Base-by-base conservation (phyloP, 2,113 vertebrate genomes). In the Lethenteron reissneri region DNA sequence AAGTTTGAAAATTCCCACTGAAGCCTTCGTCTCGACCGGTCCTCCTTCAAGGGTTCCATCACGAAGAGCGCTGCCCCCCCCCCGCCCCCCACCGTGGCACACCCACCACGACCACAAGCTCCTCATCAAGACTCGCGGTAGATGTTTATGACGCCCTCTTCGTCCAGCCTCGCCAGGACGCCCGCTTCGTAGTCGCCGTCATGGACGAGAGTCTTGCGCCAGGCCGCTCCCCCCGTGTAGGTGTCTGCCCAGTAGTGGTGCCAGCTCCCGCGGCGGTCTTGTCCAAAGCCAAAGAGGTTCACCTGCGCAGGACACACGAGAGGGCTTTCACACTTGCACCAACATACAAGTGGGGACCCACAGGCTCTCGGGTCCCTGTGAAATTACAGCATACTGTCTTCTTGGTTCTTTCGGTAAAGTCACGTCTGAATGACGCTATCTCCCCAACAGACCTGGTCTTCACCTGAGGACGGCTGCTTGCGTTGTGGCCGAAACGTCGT, bases 191-290 rank as follows among this genome's bases (percentile, higher is more conserved):
- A 97, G 80, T 97, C 94, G 0, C 90, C 94, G 0, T 97, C 90
- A 1, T 97, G 94, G 73, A 97, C 94, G 0, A 92, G 90, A 0
- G 92, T 97, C 80, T 97, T 97, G 62, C 91, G 81, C 41, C 41
- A 41, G 81, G 97, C 96, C 79, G 96, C 94, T 41, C 94, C 92
- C 0, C 90, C 89, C 2, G 95, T 96, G 73, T 90, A 88, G 80
- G 96, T 97, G 78, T 97, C 90, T 78, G 95, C 92, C 92, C 92
- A 97, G 81, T 97, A 97, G 80, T 97, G 92, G 79, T 97, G 94
- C 94, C 92, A 95, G 82, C 94, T 95, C 21, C 94, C 92, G 0
- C 88, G 83, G 74, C 85, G 85, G 83, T 97, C 92, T 0, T 90
- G 90, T 1, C 92, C 92, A 0, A 97, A 97, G 9, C 94, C 94